Evolutionary conservation across 1,140 invertebrate species (phyloP).

Genomic region (Holotrichia oblita): DNA sequence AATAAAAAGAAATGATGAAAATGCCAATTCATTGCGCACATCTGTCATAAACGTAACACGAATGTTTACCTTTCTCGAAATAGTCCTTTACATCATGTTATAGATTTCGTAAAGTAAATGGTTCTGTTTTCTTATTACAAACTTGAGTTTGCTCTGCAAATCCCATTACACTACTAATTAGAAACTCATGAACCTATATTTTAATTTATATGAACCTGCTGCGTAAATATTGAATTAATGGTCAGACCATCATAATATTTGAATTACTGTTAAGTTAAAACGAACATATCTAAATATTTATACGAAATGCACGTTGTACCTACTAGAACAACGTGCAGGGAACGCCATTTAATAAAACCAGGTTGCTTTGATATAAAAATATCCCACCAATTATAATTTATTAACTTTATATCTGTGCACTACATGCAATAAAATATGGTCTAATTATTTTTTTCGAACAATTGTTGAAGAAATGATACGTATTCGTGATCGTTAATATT

Average conservation of each 20-base stretch:
- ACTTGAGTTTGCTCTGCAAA: neutral
- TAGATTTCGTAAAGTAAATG: neutral
- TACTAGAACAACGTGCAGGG: neutral
- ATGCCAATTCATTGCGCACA: neutral
- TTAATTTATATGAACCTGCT: neutral
- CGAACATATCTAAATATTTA: conserved; percentile 22
- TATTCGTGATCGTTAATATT: too few relatives aligned
- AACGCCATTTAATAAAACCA: neutral
- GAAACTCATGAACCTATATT: neutral
- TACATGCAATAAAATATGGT: too few relatives aligned
- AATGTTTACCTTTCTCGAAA: conserved; percentile 7
- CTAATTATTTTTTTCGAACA: too few relatives aligned
- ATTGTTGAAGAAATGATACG: too few relatives aligned
- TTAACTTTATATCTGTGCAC: too few relatives aligned
- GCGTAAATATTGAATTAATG: conserved; percentile 32
- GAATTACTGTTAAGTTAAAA: neutral
- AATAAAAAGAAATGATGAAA: neutral
- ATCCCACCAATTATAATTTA: neutral
- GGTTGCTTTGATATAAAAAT: neutral
- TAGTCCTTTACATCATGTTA: neutral
- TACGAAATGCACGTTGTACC: neutral
- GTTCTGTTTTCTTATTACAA: neutral
- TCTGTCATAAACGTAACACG: conserved; percentile 8
- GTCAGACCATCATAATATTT: neutral
- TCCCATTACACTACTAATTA: conserved; percentile 4